Conservation (phyloP, 2,797 vertebrate genomes). For the Linurgus olivaceus region DNA sequence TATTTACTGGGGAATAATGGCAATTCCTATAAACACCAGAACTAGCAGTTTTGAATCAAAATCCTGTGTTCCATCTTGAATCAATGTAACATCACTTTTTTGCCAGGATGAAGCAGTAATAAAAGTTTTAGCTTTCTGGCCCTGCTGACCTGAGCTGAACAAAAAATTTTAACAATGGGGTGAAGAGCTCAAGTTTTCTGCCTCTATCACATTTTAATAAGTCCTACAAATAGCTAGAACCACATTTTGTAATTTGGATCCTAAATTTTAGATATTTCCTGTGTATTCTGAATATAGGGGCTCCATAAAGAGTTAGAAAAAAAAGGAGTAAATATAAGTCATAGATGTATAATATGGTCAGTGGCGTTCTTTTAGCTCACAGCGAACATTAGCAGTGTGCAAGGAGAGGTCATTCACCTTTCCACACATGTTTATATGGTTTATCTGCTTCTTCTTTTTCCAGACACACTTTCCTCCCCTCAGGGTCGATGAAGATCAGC, state of each 20-base stretch:
- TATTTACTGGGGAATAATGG: not conserved
- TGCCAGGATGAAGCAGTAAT: not conserved
- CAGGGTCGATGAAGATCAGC: slow-evolving; percentile 92
- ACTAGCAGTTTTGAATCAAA: not conserved
- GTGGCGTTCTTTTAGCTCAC: not conserved
- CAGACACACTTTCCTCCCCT: slow-evolving; percentile 89
- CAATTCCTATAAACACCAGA: not conserved
- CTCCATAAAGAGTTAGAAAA: not conserved
- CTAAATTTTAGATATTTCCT: not conserved
- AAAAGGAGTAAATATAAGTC: not conserved
- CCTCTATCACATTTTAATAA: not conserved
- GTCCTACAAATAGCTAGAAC: not conserved
- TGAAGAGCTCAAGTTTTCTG: not conserved
- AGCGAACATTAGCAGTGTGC: not conserved
- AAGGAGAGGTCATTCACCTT: not conserved
- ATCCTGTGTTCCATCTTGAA: not conserved
- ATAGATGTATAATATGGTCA: not conserved
- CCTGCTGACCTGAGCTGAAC: not conserved
- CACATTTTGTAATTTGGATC: not conserved
- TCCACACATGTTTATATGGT: not conserved
- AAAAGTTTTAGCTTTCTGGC: not conserved
- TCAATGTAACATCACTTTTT: not conserved
- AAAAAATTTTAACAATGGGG: not conserved
- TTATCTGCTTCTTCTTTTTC: slow-evolving; percentile 55
- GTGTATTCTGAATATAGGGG: not conserved